Evolutionary conservation across 2,888 invertebrate species (phyloP).

Genomic region (Apotomis turbidana): DNA sequence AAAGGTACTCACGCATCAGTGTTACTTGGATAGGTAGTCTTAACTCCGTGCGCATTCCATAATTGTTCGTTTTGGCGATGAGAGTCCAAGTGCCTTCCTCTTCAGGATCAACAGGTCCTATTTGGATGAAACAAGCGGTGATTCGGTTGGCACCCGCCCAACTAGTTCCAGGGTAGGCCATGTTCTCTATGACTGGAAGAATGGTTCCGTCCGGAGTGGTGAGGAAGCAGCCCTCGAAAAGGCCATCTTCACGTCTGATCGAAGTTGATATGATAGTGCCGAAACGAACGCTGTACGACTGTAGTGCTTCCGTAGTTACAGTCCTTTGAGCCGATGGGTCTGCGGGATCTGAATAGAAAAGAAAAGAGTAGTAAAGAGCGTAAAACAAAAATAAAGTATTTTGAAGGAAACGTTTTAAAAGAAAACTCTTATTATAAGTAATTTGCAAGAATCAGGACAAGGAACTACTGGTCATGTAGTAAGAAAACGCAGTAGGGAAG

Average conservation of each 20-base stretch:
- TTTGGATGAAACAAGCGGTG: slow-evolving; percentile 38
- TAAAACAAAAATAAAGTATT: no score
- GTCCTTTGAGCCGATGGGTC: slow-evolving; percentile 29
- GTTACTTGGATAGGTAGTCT: slow-evolving; percentile 35
- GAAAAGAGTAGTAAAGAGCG: no score
- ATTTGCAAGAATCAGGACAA: no score
- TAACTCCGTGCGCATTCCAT: slow-evolving; percentile 32
- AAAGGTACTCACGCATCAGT: slow-evolving; percentile 17
- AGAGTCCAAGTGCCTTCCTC: slow-evolving; percentile 34
- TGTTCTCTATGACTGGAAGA: slow-evolving; percentile 20
- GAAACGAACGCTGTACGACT: slow-evolving; percentile 20
- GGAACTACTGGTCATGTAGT: no score
- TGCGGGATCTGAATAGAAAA: slow-evolving; percentile 29
- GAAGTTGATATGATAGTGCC: slow-evolving; percentile 33
- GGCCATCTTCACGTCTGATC: slow-evolving; percentile 30
- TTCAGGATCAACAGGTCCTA: slow-evolving; percentile 38
- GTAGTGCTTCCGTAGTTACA: slow-evolving; percentile 26
- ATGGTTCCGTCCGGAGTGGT: slow-evolving; percentile 37
- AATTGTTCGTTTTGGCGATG: slow-evolving; percentile 28
- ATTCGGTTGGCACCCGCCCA: slow-evolving; percentile 34
- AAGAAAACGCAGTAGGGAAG: no score
- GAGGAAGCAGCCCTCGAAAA: slow-evolving; percentile 38
- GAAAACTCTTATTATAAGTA: no score
- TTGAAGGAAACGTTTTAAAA: no score
- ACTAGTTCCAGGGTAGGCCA: slow-evolving; percentile 34